Percentiles rank a stretch among this genome's conserved stretches.
These are phyloP conservation scores for Vulpes vulpes DNA, from an alignment of 2,113 vertebrate genomes.

Conservation along the genomic window DNA sequence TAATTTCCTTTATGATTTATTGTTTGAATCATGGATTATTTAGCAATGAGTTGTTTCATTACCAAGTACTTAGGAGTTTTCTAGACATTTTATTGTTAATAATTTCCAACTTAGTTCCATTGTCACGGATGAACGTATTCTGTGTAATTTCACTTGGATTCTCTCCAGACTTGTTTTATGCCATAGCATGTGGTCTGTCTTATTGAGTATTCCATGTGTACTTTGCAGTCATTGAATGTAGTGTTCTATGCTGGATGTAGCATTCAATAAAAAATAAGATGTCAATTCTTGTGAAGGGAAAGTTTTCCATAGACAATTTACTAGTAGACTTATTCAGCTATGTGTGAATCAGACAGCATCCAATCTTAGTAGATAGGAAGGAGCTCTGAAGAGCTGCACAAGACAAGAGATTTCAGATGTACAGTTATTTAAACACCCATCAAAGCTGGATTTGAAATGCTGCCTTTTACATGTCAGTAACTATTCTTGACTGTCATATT, in stretches of 20 bases:
- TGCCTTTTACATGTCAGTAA: neutral
- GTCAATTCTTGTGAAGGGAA: neutral
- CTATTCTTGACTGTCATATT: neutral
- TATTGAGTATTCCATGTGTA: neutral
- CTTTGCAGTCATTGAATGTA: neutral
- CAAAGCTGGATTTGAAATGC: neutral
- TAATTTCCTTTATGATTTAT: neutral
- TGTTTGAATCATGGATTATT: neutral
- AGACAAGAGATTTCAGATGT: neutral
- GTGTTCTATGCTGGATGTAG: neutral
- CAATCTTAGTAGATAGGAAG: neutral
- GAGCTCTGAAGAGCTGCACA: neutral
- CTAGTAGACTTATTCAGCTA: neutral
- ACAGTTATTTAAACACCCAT: neutral
- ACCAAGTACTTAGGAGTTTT: neutral
- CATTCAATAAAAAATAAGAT: neutral
- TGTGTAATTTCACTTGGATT: constrained; percentile 13
- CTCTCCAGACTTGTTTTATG: neutral
- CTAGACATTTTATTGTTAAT: neutral
- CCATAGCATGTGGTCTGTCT: neutral
- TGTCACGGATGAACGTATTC: neutral
- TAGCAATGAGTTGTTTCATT: neutral
- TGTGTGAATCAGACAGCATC: neutral
- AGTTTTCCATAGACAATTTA: neutral
- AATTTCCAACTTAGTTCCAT: neutral